Percentiles rank a stretch among this genome's conserved stretches.
These are phyloP conservation scores for Myotis vivesi DNA, from an alignment of 2,797 vertebrate species.

Conservation along the genomic window DNA sequence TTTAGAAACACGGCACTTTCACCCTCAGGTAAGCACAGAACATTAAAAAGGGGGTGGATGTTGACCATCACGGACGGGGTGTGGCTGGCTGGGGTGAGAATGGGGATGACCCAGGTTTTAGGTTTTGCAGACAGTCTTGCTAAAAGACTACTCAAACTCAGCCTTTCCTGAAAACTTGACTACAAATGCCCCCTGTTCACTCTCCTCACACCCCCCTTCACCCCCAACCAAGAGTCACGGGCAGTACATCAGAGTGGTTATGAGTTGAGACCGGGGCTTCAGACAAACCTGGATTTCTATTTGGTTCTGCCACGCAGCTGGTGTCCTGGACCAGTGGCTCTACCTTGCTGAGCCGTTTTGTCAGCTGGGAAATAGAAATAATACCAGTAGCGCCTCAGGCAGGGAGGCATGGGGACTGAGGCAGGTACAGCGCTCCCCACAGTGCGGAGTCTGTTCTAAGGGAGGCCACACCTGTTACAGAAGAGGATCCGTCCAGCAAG, in stretches of 20 bases:
- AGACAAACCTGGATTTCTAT: not conserved
- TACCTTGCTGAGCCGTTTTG: not conserved
- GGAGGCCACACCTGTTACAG: not conserved
- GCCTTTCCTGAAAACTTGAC: not conserved
- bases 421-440: not conserved
- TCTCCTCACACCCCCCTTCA: not conserved
- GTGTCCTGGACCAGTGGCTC: not conserved
- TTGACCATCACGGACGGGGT: not conserved
- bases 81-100: not conserved
- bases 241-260: not conserved
- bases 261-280: not conserved
- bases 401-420: not conserved
- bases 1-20: not conserved
- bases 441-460: not conserved
- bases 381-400: not conserved
- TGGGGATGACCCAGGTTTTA: not conserved
- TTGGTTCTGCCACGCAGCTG: not conserved
- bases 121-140: not conserved
- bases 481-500: not conserved
- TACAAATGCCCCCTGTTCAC: not conserved
- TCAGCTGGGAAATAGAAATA: constrained; percentile 2
- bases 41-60: not conserved
- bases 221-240: not conserved
- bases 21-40: not conserved
- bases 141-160: constrained; percentile 1